Percentiles rank a stretch among this genome's conserved stretches.
Evolutionary conservation across 2,888 invertebrate species (phyloP).

Genomic region (Caenorhabditis imperialis): DNA sequence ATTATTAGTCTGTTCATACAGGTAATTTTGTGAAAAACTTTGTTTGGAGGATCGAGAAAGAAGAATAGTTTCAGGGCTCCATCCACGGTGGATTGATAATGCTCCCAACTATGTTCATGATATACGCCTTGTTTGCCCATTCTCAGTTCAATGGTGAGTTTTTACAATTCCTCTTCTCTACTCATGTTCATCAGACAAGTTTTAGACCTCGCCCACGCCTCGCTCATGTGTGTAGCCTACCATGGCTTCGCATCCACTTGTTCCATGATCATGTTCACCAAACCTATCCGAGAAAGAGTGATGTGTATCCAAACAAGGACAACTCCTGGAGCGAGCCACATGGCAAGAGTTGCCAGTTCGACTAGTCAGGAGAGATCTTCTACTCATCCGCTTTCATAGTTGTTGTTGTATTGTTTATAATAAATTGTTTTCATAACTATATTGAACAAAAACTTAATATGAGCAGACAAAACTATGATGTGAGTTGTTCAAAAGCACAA

Average conservation of each 20-base stretch:
- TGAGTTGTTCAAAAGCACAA: no score
- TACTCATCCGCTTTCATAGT: no score
- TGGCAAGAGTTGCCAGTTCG: no score
- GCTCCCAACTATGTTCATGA: neutral
- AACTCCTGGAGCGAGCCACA: no score
- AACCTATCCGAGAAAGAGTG: neutral
- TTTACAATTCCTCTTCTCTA: neutral
- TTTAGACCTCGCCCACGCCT: neutral
- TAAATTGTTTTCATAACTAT: no score
- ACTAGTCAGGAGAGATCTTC: no score
- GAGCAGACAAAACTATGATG: no score
- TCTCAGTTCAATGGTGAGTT: neutral
- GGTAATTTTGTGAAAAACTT: neutral
- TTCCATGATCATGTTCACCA: conserved; percentile 10
- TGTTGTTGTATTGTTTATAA: no score
- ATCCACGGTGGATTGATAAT: neutral
- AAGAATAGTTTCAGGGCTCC: neutral
- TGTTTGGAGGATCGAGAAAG: neutral
- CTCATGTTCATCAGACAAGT: no score
- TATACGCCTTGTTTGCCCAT: neutral
- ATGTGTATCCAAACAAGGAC: neutral
- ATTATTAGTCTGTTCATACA: neutral
- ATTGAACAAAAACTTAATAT: no score
- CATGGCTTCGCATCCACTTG: conserved; percentile 7
- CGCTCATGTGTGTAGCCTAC: neutral